Percentiles rank a stretch among this genome's conserved stretches.
These are phyloP conservation scores for Forpus xanthops DNA, from an alignment of 2,797 vertebrate species.

Conservation along the genomic window DNA sequence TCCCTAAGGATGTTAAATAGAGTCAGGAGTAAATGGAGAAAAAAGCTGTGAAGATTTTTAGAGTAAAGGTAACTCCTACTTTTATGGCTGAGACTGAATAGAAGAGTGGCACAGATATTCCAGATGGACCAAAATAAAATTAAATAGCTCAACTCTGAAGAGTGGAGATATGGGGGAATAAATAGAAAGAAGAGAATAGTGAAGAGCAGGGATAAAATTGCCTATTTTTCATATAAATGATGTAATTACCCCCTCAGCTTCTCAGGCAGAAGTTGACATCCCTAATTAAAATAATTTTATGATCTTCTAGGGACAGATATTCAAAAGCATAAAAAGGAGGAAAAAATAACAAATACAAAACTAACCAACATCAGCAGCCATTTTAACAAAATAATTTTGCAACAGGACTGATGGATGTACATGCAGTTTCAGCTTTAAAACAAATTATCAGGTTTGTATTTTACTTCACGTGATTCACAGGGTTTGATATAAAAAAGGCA, in stretches of 20 bases:
- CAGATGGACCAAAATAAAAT: conserved; percentile 60
- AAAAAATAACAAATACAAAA: conserved; percentile 55
- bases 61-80: conserved; percentile 6
- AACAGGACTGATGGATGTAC: conserved; percentile 36
- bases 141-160: conserved; percentile 59
- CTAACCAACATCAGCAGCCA: conserved; percentile 5
- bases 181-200: conserved; percentile 64
- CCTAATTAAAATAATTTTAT: conserved; percentile 77
- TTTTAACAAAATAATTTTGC: conserved; percentile 56
- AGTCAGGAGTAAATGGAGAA: background rate
- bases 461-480: conserved; percentile 30
- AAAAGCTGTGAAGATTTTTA: background rate
- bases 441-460: conserved; percentile 30
- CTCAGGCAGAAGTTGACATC: conserved; percentile 70
- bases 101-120: conserved; percentile 32
- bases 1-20: background rate
- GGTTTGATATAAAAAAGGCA: conserved; percentile 57
- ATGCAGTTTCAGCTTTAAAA: conserved; percentile 53
- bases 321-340: conserved; percentile 57
- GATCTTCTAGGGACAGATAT: conserved; percentile 63
- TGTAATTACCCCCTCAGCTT: conserved; percentile 74
- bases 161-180: conserved; percentile 51
- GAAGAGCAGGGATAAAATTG: conserved; percentile 65
- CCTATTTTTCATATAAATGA: conserved; percentile 74
- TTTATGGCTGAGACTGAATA: background rate